Evolutionary conservation across 2,113 vertebrate species (phyloP).

Genomic region (Micromys minutus): DNA sequence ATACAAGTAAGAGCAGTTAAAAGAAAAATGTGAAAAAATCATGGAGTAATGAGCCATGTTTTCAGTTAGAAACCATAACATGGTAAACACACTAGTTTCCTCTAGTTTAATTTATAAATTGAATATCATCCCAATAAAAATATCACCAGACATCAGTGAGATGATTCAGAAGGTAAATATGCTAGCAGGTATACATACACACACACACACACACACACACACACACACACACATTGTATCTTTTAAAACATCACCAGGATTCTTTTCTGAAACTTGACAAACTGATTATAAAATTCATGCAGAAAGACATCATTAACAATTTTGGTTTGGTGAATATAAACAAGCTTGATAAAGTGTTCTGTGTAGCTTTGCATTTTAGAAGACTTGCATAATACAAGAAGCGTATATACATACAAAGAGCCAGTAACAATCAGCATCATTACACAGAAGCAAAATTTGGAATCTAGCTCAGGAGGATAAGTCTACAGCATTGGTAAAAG

Average conservation of each 20-base stretch:
- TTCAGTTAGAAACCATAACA: background rate
- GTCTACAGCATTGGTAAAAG: background rate
- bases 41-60: background rate
- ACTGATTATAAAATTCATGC: background rate
- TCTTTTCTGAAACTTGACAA: constrained; percentile 2
- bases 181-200: background rate
- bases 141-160: background rate
- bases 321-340: background rate
- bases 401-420: background rate
- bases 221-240: background rate
- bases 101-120: background rate
- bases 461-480: background rate
- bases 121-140: background rate
- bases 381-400: background rate
- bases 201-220: background rate
- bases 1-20: background rate
- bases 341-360: background rate
- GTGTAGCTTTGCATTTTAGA: background rate
- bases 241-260: background rate
- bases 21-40: background rate
- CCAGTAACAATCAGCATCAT: background rate
- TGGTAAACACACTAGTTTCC: background rate
- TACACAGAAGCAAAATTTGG: background rate
- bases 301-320: background rate
- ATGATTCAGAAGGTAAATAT: background rate